Evolutionary conservation across 1,140 invertebrate genomes (phyloP).

Genomic region (Leptinotarsa texana): DNA sequence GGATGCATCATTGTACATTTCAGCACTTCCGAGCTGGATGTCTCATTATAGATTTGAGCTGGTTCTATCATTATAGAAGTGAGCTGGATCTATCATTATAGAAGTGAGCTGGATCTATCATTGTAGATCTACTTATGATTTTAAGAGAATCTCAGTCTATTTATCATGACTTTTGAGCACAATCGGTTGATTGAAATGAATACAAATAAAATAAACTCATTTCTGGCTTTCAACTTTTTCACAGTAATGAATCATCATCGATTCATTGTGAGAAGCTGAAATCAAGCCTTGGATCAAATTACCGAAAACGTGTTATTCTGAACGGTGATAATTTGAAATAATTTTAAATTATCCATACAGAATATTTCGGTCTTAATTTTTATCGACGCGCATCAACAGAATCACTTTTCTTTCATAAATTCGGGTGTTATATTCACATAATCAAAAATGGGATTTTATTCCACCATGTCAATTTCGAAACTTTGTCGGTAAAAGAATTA

Average conservation of each 20-base stretch:
- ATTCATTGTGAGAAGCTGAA: background rate
- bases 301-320: background rate
- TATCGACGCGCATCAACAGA: background rate
- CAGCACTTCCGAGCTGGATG: no score
- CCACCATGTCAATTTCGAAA: slow-evolving; percentile 11
- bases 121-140: no score
- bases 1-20: no score
- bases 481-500: slow-evolving; percentile 12
- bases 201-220: no score
- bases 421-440: background rate
- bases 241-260: background rate
- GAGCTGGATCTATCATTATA: no score
- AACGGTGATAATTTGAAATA: background rate
- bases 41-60: no score
- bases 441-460: background rate
- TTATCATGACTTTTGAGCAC: no score
- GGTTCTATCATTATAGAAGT: no score
- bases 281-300: background rate
- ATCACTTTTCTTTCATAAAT: background rate
- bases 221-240: background rate
- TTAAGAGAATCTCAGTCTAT: no score
- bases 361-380: background rate
- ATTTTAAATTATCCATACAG: background rate
- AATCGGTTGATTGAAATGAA: no score
- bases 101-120: no score